Evolutionary conservation across 2,888 invertebrate species (phyloP), one percentile per base, ranked within the genome.

Genomic region (Plebejus melissa): DNA sequence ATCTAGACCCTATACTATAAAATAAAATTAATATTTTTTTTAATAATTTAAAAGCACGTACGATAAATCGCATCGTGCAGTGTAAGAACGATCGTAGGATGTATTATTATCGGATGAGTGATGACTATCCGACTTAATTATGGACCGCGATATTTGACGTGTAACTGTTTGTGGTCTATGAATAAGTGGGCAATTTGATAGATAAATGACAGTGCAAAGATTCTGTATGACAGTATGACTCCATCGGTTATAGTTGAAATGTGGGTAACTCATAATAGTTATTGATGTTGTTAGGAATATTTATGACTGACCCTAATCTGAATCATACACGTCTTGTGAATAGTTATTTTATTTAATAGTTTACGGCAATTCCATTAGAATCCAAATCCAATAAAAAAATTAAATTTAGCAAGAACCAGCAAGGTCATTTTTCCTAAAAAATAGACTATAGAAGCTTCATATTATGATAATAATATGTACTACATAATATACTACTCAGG

Each of bases 21-120:
- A 41, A 41, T 41, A 41, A 41, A 46, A 46, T 46, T 46, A 46
- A 46, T 11, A 46, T 54, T 13, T 32, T 32, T 32, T 32, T 2
- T 2, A 32, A 32, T 32, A 32, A 32, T 32, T 32, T 32, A 32
- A 32, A 36, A 36, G 11, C 65, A 16, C 9, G 28, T 32, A 38
- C 38, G 50, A 46, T 71, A 46, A 13, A 50, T 71, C 28, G 46
- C 16, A 71, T 71, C 71, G 71, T 41, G 5, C 6, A 22, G 71
- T 71, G 71, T 41, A 22, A 22, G 5, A 11, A 69, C 22, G 71
- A 4, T 13, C 28, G 22, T 28, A 70, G 38, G 58, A 76, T 71
- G 54, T 72, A 74, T 57, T 75, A 75, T 77, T 58, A 41, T 28
- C 32, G 70, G 57, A 75, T 78, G 77, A 78, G 46, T 76, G 72